Evolutionary conservation across 1,140 invertebrate genomes (phyloP).

Genomic region (Drosophila persimilis): DNA sequence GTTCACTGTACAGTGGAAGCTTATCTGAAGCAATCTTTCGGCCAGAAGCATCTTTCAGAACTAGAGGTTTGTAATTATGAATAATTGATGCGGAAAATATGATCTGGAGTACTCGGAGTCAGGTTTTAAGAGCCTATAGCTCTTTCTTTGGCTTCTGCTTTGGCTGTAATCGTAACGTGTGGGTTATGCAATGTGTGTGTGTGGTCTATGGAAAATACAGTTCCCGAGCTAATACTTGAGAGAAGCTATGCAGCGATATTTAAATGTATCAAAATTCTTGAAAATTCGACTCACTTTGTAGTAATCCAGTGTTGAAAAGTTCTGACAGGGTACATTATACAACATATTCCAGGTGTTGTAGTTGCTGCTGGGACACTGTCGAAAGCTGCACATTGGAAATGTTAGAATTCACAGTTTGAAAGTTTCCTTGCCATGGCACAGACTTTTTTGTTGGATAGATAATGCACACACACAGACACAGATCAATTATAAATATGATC

Average conservation of each 20-base stretch:
- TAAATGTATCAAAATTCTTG: too few relatives aligned
- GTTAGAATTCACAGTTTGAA: constrained; percentile 6
- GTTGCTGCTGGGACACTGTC: constrained; percentile 23
- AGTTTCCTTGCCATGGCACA: constrained; percentile 8
- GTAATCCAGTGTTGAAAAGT: constrained; percentile 83
- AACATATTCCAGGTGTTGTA: constrained; percentile 80
- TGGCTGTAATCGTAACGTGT: background rate
- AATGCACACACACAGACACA: constrained; percentile 20
- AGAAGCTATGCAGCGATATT: background rate
- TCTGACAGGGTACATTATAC: constrained; percentile 83
- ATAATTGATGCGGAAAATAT: constrained; percentile 64
- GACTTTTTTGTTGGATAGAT: background rate
- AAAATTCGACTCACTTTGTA: constrained; percentile 68
- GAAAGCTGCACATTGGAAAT: constrained; percentile 10
- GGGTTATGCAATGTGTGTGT: constrained; percentile 60
- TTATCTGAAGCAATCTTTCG: constrained; percentile 24
- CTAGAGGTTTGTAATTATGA: constrained; percentile 62
- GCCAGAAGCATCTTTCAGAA: constrained; percentile 19
- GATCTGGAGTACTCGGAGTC: constrained; percentile 35
- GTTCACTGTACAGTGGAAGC: constrained; percentile 56
- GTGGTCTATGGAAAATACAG: constrained; percentile 40
- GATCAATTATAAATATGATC: background rate
- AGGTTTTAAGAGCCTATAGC: constrained; percentile 3
- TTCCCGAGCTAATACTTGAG: background rate
- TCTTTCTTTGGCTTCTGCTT: background rate